Percentiles rank a stretch among this genome's conserved stretches.
phyloP scores from a whole-genome alignment of 2,113 vertebrate species.

The Anguilla japonica region DNA sequence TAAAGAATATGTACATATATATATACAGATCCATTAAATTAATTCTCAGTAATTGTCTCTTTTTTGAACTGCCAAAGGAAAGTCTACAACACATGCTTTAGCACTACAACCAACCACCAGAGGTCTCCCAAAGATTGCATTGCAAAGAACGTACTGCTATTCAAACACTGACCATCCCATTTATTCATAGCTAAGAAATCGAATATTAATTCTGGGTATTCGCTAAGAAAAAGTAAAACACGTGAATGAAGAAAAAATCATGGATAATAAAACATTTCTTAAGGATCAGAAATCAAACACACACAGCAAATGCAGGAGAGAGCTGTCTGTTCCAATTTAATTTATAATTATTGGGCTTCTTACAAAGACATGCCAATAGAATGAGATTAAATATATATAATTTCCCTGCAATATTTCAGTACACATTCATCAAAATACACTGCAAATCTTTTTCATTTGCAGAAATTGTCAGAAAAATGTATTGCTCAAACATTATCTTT shows the following conservation, averaged over 20 bases:
- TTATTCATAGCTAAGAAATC: neutral
- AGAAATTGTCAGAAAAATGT: neutral
- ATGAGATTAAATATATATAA: neutral
- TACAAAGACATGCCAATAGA: neutral
- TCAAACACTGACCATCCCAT: neutral
- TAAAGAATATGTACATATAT: too few species aligned
- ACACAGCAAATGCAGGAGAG: neutral
- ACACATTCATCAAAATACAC: too few species aligned
- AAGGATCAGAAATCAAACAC: neutral
- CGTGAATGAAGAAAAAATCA: too few species aligned
- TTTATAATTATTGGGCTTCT: neutral
- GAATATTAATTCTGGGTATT: neutral
- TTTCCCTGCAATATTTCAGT: neutral
- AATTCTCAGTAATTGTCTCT: too few species aligned
- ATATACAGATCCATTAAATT: too few species aligned
- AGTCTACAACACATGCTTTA: neutral
- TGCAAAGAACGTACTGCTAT: neutral
- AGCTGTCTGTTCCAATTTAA: neutral
- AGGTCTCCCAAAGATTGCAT: conserved; percentile 18
- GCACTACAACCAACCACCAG: conserved; percentile 11
- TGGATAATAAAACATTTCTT: neutral
- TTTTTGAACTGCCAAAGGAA: neutral
- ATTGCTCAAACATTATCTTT: neutral
- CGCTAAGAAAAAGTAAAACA: neutral
- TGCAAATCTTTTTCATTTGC: too few species aligned